Evolutionary conservation across 2,888 invertebrate species (phyloP), one percentile per base, ranked within the genome.

Genomic region (Acleris laterana): DNA sequence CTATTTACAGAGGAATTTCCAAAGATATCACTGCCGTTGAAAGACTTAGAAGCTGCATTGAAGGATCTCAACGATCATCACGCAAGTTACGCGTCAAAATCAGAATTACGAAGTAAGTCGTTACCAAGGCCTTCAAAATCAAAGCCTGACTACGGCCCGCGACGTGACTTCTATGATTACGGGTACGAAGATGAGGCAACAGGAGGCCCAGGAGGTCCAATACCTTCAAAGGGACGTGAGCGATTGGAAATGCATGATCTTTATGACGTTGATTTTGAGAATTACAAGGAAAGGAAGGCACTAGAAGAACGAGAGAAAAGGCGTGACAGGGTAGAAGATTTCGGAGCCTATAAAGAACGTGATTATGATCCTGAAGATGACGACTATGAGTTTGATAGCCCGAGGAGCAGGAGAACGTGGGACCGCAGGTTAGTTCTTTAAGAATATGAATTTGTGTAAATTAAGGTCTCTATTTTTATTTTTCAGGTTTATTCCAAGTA

Each of bases 241-340:
- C 79, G 83, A 65, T 83, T 80, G 32, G 89, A 90, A 70, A 90
- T 91, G 90, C 91, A 90, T 25, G 91, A 93, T 63, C 77, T 93
- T 0, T 82, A 85, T 44, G 90, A 90, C 6, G 90, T 92, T 0
- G 92, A 93, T 53, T 90, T 85, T 63, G 90, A 91, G 62, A 92
- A 91, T 46, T 94, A 93, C 68, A 90, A 90, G 44, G 94, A 94
- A 77, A 89, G 74, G 75, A 91, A 82, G 69, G 79, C 89, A 71
- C 20, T 83, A 32, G 87, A 88, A 69, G 84, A 81, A 11, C 71
- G 74, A 22, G 74, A 79, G 58, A 81, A 82, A 55, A 79, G 78
- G 44, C 77, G 71, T 19, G 85, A 85, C 9, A 69, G 74, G 46
- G 85, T 87, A n/a, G 82, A 86, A 9, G 71, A 68, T 7, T 81